Evolutionary conservation across 2,888 invertebrate species (phyloP).

Genomic region (Desoria tigrina): DNA sequence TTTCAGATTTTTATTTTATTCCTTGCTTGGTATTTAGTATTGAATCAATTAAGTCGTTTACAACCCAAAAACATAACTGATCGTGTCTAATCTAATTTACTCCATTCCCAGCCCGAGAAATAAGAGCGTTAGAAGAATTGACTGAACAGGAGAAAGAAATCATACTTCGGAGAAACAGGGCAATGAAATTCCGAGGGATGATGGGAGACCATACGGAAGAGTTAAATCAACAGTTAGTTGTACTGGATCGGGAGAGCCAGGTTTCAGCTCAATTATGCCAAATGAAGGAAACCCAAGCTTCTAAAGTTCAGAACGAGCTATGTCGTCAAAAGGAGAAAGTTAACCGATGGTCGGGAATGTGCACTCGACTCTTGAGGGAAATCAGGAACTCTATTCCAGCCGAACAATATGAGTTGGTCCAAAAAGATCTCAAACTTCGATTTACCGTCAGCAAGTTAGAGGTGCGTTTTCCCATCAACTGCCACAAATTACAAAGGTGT

Average conservation of each 20-base stretch:
- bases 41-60: too few relatives aligned
- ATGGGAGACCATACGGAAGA: slow-evolving; percentile 28
- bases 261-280: slow-evolving; percentile 21
- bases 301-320: slow-evolving; percentile 28
- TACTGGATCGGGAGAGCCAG: slow-evolving; percentile 31
- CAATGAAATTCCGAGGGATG: slow-evolving; percentile 16
- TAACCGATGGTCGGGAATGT: slow-evolving; percentile 31
- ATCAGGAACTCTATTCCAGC: slow-evolving; percentile 18
- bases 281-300: slow-evolving; percentile 24
- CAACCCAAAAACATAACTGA: too few relatives aligned
- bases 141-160: slow-evolving; percentile 30
- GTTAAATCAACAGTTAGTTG: slow-evolving; percentile 28
- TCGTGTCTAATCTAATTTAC: too few relatives aligned
- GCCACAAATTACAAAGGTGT: too few relatives aligned
- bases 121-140: slow-evolving; percentile 18
- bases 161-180: slow-evolving; percentile 27
- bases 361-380: slow-evolving; percentile 27
- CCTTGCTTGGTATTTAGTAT: too few relatives aligned
- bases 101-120: slow-evolving; percentile 24
- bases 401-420: slow-evolving; percentile 24
- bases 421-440: slow-evolving; percentile 31
- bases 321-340: slow-evolving; percentile 33
- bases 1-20: neutral
- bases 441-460: slow-evolving; percentile 34
- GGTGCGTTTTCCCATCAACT: slow-evolving; percentile 13